Evolutionary conservation across 2,797 vertebrate genomes (phyloP).

Genomic region (Liasis olivaceus): DNA sequence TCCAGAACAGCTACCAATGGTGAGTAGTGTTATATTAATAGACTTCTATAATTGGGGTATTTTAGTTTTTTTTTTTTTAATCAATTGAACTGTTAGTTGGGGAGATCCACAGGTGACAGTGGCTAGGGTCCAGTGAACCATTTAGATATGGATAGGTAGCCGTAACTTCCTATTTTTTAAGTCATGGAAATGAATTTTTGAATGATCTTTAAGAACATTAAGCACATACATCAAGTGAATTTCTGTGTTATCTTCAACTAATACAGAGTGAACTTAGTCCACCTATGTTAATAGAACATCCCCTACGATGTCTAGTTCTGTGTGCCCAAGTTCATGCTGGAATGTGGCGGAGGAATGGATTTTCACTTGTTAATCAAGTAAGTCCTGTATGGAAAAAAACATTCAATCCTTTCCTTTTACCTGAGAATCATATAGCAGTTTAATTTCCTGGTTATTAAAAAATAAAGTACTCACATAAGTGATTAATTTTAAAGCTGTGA

Average conservation of each 20-base stretch:
- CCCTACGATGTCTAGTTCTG: constrained; percentile 91
- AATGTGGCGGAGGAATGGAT: constrained; percentile 98
- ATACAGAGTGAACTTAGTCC: constrained; percentile 93
- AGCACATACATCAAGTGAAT: neutral
- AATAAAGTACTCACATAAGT: neutral
- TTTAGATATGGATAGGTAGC: neutral
- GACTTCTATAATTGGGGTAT: too few relatives aligned
- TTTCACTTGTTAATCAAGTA: constrained; percentile 97
- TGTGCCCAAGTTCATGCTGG: constrained; percentile 98
- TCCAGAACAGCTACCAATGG: constrained; percentile 92
- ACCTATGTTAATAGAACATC: constrained; percentile 92
- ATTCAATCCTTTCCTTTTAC: neutral
- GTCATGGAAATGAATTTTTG: neutral
- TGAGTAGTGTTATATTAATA: constrained; percentile 66
- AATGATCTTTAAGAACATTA: constrained; percentile 6
- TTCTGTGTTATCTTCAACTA: constrained; percentile 42
- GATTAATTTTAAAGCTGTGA: neutral
- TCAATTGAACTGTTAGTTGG: neutral
- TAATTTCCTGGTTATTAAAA: neutral
- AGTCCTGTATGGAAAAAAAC: constrained; percentile 30
- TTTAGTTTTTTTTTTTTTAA: neutral
- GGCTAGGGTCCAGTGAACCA: neutral
- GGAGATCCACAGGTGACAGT: too few relatives aligned
- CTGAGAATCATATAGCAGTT: neutral
- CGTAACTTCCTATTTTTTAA: neutral